Percentiles rank a stretch among this genome's conserved stretches.
Evolutionary conservation across 2,113 vertebrate genomes (phyloP).

Genomic region (Vidua chalybeata): DNA sequence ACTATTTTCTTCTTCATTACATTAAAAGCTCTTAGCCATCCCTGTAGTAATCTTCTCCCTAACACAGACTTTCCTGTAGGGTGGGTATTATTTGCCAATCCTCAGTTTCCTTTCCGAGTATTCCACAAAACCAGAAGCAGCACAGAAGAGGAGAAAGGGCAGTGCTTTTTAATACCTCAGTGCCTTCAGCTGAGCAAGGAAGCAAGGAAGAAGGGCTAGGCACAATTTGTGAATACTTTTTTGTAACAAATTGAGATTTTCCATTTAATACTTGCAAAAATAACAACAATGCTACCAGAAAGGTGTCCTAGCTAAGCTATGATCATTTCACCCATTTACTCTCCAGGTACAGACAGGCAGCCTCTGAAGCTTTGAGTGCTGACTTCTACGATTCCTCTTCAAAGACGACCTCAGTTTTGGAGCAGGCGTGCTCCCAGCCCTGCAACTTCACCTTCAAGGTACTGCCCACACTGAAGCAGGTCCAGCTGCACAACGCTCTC

Average conservation of each 20-base stretch:
- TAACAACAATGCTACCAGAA: not conserved
- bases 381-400: not conserved
- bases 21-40: not conserved
- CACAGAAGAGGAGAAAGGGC: not conserved
- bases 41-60: not conserved
- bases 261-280: not conserved
- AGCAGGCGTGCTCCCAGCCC: not conserved
- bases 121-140: not conserved
- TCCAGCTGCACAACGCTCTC: not conserved
- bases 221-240: not conserved
- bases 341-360: not conserved
- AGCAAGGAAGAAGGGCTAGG: not conserved
- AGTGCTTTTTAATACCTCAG: not conserved
- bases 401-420: not conserved
- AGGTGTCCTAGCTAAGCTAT: not conserved
- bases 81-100: not conserved
- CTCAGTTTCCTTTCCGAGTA: not conserved
- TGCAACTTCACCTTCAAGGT: not conserved
- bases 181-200: not conserved
- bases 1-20: constrained; percentile 27
- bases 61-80: not conserved
- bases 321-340: not conserved
- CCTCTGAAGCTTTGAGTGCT: not conserved
- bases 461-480: not conserved
- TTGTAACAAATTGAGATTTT: not conserved